A percentile compares a stretch with the other conserved stretches of the same genome.
These are phyloP conservation scores for western clawed frog (Xenopus tropicalis) DNA, from an alignment of 2,113 vertebrate species.

Conservation along the genomic window UCB_Xtro_10.0 CM004450.2:95810001-95810500, in stretches of 20 bases:
- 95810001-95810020: not conserved
- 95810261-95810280: too few species aligned
- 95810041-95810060: not conserved
- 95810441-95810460: too few species aligned
- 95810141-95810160: conserved; percentile 84
- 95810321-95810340: too few species aligned
- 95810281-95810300: too few species aligned
- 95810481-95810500: too few species aligned
- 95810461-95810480: too few species aligned
- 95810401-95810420: too few species aligned
- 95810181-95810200: conserved; percentile 80
- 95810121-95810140: conserved; percentile 79
- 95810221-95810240: conserved; percentile 68
- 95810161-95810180: conserved; percentile 77
- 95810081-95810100: conserved; percentile 74
- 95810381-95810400: too few species aligned
- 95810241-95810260: conserved; percentile 8
- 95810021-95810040: not conserved
- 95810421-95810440: too few species aligned
- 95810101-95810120: conserved; percentile 78
- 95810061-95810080: conserved; percentile 51
- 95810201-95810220: conserved; percentile 52
- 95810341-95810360: too few species aligned
- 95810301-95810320: too few species aligned
- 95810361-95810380: too few species aligned